Base-by-base conservation (phyloP, 30 jellyfish, hydroid and myxozoan species). In the Turritopsis rubra region DNA sequence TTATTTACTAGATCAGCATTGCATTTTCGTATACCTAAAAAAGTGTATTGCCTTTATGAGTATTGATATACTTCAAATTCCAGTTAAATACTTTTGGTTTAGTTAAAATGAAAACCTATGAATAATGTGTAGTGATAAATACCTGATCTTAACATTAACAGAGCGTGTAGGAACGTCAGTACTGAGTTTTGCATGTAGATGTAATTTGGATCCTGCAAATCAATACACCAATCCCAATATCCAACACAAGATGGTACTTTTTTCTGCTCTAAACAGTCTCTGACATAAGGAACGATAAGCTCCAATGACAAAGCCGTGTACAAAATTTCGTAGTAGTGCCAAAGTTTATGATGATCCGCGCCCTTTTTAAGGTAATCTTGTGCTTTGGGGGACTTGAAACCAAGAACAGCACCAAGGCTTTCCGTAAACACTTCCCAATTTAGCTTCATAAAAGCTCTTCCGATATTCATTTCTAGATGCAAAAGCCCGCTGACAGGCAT, bases 131-230 rank as follows among this genome's bases (percentile, higher is more conserved):
- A n/a, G n/a, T n/a, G n/a, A n/a, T n/a, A n/a, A 7, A 21, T 20
- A 8, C 82, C 82, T 73, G 82, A 5, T 20, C 82, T 25, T 29
- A 73, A 20, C 82, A 73, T 73, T 72, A 73, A 5, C 71, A 73
- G 31, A 20, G 60, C 60, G 20, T 73, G 71, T 22, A 28, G 8
- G 54, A 5, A 73, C 60, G 13, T 41, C 60, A 41, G 13, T 41
- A 13, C 60, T 41, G 9, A 3, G 60, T 41, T 41, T 13, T 41
- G 60, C 54, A 22, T 19, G 28, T 71, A 71, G 16, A 71, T 16
- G 80, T 21, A 73, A 7, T 73, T 73, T 22, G 82, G 71, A 8
- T 73, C 71, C 20, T 73, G 18, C 28, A 71, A 16, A 16, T 71
- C 23, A 16, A 16, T 24, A 16, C 28, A 71, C 80, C 80, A 71